A percentile compares a stretch with the other conserved stretches of the same genome.
These are phyloP conservation scores for Ctenodactylus gundi DNA, from an alignment of 2,113 vertebrate genomes.

Conservation along the genomic window DNA sequence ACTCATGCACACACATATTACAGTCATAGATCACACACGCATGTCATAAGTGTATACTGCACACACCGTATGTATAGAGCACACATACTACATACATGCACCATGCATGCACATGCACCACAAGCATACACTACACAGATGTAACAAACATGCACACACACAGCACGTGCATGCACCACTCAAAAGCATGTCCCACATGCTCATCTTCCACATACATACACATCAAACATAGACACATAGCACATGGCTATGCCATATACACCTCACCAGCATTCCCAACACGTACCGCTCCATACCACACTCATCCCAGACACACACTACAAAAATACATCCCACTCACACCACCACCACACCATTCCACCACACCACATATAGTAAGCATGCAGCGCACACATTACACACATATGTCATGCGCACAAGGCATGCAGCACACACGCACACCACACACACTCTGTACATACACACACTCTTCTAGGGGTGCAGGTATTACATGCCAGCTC, in stretches of 20 bases:
- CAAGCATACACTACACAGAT: neutral
- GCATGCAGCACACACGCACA: neutral
- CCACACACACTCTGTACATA: neutral
- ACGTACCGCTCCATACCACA: neutral
- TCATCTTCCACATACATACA: neutral
- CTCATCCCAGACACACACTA: neutral
- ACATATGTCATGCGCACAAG: neutral
- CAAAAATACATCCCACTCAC: neutral
- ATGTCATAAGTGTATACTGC: too few species aligned
- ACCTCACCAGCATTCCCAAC: neutral
- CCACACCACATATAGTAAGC: neutral
- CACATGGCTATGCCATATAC: neutral
- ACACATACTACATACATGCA: neutral
- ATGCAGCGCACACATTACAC: neutral
- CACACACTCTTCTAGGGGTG: neutral
- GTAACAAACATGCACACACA: neutral
- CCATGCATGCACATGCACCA: neutral
- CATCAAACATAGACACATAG: neutral
- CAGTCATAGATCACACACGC: neutral
- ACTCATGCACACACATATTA: neutral
- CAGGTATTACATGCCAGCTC: neutral
- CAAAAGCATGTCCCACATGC: neutral
- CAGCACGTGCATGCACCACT: neutral
- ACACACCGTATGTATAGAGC: neutral
- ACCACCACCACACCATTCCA: neutral